These are phyloP conservation scores for Stenopsyche tienmushanensis DNA, from an alignment of 1,140 invertebrate genomes.

Conservation along the genomic window DNA sequence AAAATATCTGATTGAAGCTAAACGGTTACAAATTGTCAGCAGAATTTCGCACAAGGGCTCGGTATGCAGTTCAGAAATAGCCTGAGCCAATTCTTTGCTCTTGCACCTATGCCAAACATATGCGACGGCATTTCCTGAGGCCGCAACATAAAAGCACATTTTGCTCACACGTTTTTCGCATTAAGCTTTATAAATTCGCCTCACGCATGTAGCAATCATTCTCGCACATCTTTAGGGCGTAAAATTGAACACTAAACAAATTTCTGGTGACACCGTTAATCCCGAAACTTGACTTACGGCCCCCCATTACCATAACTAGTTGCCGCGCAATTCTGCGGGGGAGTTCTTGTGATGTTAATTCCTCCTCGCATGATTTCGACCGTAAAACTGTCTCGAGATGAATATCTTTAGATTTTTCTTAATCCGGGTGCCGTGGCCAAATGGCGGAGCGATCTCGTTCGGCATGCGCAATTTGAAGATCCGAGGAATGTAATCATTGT, in stretches of 20 bases:
- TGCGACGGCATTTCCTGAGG: neutral
- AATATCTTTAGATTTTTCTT: too few species aligned
- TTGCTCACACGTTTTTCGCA: conserved; percentile 26
- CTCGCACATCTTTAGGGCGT: neutral
- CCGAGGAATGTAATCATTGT: conserved; percentile 18
- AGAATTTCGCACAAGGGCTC: conserved; percentile 15
- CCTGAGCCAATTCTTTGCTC: neutral
- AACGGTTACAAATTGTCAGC: conserved; percentile 24
- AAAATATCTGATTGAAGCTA: neutral
- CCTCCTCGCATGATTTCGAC: neutral
- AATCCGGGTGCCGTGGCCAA: too few species aligned
- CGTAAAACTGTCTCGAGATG: too few species aligned
- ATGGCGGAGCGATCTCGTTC: too few species aligned
- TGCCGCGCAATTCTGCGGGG: too few species aligned
- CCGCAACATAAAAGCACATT: neutral
- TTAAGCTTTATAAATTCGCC: conserved; percentile 1
- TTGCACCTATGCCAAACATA: neutral
- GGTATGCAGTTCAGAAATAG: conserved; percentile 18
- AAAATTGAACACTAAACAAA: too few species aligned
- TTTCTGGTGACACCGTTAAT: too few species aligned
- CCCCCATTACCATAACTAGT: too few species aligned
- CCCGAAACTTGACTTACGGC: too few species aligned
- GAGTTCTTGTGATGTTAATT: too few species aligned
- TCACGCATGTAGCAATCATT: neutral
- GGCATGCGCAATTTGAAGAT: too few species aligned